These are phyloP conservation scores for Endotricha flammealis DNA, from an alignment of 2,888 invertebrate genomes.

Conservation along the genomic window DNA sequence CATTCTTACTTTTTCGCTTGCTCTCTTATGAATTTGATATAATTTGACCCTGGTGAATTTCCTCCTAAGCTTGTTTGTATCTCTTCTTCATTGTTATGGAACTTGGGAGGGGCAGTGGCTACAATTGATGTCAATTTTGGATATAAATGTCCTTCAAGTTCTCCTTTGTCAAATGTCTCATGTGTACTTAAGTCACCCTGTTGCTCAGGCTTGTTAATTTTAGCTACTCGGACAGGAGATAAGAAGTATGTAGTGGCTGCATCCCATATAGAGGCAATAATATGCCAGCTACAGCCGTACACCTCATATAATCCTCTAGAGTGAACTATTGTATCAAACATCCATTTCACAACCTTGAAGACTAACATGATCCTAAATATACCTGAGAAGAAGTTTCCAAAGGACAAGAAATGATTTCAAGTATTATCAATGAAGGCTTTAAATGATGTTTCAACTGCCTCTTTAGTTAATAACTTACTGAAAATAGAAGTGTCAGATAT, in stretches of 20 bases:
- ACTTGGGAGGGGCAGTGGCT: too few relatives aligned
- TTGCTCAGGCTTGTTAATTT: neutral
- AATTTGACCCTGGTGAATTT: too few relatives aligned
- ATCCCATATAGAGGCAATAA: constrained; percentile 3
- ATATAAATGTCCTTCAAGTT: too few relatives aligned
- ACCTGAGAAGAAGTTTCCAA: constrained; percentile 8
- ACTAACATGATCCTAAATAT: constrained; percentile 7
- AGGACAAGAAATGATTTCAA: constrained; percentile 2
- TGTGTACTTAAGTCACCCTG: too few relatives aligned
- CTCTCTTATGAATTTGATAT: too few relatives aligned
- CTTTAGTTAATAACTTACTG: constrained; percentile 1
- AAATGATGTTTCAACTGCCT: constrained; percentile 4
- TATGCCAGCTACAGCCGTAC: constrained; percentile 4
- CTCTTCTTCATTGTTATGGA: too few relatives aligned
- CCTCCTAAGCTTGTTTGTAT: too few relatives aligned
- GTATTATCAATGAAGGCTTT: neutral
- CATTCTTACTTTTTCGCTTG: too few relatives aligned
- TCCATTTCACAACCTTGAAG: constrained; percentile 7
- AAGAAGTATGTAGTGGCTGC: constrained; percentile 2
- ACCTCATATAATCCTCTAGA: constrained; percentile 3
- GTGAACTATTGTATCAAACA: constrained; percentile 8
- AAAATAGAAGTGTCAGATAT: constrained; percentile 9
- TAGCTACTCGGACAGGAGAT: neutral
- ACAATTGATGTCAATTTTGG: too few relatives aligned
- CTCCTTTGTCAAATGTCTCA: too few relatives aligned